Evolutionary conservation across 2,888 invertebrate species (phyloP), one percentile per base, ranked within the genome.

Genomic region (Amblyjoppa proteus): DNA sequence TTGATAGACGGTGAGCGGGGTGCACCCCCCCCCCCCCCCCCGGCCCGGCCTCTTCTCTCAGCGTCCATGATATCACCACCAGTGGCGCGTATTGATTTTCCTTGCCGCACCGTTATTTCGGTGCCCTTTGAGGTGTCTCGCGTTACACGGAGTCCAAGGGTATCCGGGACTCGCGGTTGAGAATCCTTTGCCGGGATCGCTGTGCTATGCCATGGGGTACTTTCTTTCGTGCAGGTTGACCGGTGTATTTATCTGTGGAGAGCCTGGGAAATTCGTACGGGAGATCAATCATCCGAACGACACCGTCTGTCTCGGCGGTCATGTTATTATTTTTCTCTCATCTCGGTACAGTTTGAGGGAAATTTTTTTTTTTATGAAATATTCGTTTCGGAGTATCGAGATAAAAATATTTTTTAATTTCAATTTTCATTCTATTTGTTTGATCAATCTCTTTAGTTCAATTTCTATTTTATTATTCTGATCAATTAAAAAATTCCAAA

Each of bases 21-120:
- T 49, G 64, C 74, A 61, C 70, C 73, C 66, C 64, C 75, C 73
- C 74, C 73, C 70, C 41, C 68, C 68, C 53, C 71, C 34, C 74
- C 45, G 80, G 7, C 28, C 61, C 31, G 28, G 41, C 41, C 7
- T 31, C 61, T 16, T 31, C 28, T 31, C 28, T 25, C 68, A 20
- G 20, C 20, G 38, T 41, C 79, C 86, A 83, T 86, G 84, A 83
- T 85, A 83, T 81, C 84, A 78, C 70, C 71, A 71, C 58, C 85
- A 76, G 75, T 83, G 77, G 86, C 81, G 74, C 83, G 85, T 87
- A 87, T 87, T 87, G 87, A 87, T 87, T 87, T 87, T 86, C 58
- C 74, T 69, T 76, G 78, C 68, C 78, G 74, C 79, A 70, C 79
- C 34, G 81, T 75, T 83, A 74, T 76, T 82, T 84, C 38, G 56